Percentiles rank a stretch among this genome's conserved stretches.
Evolutionary conservation across 2,113 vertebrate species (phyloP).

Genomic region (Corvus cornix): DNA sequence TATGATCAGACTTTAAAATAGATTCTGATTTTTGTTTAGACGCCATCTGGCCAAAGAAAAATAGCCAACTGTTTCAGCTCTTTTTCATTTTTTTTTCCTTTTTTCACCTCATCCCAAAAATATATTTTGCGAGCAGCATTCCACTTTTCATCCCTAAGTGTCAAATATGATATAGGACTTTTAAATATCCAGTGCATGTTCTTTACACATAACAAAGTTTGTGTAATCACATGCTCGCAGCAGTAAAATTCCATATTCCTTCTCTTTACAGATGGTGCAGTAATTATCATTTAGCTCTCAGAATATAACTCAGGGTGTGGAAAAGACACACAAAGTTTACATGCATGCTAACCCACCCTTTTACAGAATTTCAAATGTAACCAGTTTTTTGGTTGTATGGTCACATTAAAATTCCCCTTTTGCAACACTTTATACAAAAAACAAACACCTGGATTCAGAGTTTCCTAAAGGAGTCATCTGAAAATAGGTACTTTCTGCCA

Average conservation of each 20-base stretch:
- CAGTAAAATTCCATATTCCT: background rate
- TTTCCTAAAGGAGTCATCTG: slow-evolving; percentile 82
- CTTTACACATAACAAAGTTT: slow-evolving; percentile 58
- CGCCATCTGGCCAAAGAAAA: slow-evolving; percentile 61
- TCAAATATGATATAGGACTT: slow-evolving; percentile 48
- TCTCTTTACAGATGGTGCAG: slow-evolving; percentile 62
- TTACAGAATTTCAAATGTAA: slow-evolving; percentile 47
- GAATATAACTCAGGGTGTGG: slow-evolving; percentile 57
- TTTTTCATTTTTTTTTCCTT: background rate
- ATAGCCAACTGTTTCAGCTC: slow-evolving; percentile 47
- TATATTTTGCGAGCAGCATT: slow-evolving; percentile 4
- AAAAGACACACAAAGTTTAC: slow-evolving; percentile 66
- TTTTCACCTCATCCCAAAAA: slow-evolving; percentile 4
- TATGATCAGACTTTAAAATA: slow-evolving; percentile 16
- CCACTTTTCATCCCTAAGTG: slow-evolving; percentile 38
- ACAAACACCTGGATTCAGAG: slow-evolving; percentile 79
- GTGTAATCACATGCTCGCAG: slow-evolving; percentile 4
- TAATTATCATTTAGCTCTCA: slow-evolving; percentile 70
- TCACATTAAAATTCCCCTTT: slow-evolving; percentile 73
- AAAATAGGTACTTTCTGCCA: slow-evolving; percentile 79
- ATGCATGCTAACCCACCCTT: slow-evolving; percentile 41
- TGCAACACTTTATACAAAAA: slow-evolving; percentile 75
- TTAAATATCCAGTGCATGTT: slow-evolving; percentile 39
- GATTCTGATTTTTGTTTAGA: slow-evolving; percentile 45
- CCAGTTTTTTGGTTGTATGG: slow-evolving; percentile 43